Evolutionary conservation across 2,888 invertebrate species (phyloP).

Genomic region (Ornithoptera priamus): DNA sequence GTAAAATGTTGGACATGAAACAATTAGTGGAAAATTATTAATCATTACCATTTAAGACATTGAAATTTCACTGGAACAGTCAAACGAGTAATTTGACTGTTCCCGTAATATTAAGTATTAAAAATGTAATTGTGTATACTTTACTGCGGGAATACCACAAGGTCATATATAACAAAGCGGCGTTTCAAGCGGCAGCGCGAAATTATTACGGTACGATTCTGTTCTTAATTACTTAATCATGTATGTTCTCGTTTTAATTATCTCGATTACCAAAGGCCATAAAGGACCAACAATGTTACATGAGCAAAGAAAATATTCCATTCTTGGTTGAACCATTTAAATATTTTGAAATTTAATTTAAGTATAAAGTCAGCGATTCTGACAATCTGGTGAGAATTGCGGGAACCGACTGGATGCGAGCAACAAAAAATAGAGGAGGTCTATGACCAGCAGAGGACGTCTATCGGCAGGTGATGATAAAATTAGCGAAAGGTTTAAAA

Average conservation of each 20-base stretch:
- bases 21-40: no score
- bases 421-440: no score
- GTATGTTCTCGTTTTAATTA: constrained; percentile 10
- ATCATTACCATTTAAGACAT: no score
- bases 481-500: no score
- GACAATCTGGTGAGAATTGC: no score
- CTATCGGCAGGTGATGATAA: no score
- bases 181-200: constrained; percentile 23
- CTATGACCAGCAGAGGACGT: no score
- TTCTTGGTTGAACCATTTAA: background rate
- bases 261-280: constrained; percentile 2
- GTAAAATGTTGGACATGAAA: no score
- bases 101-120: background rate
- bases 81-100: background rate
- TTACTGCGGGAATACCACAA: constrained; percentile 31
- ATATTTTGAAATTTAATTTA: no score
- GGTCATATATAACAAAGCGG: constrained; percentile 31
- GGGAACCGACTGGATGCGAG: no score
- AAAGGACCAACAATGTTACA: background rate
- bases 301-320: background rate
- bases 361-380: no score
- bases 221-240: constrained; percentile 17
- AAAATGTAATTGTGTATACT: constrained; percentile 20
- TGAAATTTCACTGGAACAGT: no score
- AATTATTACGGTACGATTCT: constrained; percentile 26